Conservation (phyloP, 2,888 invertebrate species). For the Macrostomum cliftonense region DNA sequence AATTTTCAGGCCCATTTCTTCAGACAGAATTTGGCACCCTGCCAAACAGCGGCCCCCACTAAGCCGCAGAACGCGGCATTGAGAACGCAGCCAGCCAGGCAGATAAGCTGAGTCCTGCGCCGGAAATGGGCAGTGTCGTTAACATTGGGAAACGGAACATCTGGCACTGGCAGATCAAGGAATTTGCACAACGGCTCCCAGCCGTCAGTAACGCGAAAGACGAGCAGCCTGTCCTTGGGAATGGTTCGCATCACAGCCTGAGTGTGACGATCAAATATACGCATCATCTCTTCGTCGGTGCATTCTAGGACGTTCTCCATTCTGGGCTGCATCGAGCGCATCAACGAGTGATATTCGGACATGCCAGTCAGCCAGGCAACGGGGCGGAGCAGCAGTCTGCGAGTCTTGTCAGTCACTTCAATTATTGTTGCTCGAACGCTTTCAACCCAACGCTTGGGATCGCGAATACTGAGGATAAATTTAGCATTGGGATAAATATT, state of each 20-base stretch:
- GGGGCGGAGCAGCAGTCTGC: too few relatives aligned
- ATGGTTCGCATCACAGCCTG: conserved; percentile 4
- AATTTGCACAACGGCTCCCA: conserved; percentile 10
- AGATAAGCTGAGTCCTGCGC: too few relatives aligned
- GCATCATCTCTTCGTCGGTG: conserved; percentile 2
- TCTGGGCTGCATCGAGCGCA: too few relatives aligned
- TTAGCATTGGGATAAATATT: conserved; percentile 11
- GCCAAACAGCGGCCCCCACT: too few relatives aligned
- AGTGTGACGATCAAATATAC: conserved; percentile 2
- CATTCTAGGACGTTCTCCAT: too few relatives aligned
- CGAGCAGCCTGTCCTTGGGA: conserved; percentile 2
- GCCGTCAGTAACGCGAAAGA: conserved; percentile 7
- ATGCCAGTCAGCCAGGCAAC: too few relatives aligned
- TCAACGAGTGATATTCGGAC: too few relatives aligned
- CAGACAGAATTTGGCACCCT: too few relatives aligned
- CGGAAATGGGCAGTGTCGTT: conserved; percentile 5
- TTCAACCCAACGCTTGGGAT: conserved; percentile 3
- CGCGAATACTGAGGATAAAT: conserved; percentile 6
- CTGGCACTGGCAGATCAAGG: conserved; percentile 3
- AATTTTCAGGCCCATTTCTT: too few relatives aligned
- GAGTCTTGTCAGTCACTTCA: too few relatives aligned
- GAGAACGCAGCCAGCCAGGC: too few relatives aligned
- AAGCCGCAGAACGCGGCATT: too few relatives aligned
- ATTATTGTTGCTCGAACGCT: conserved; percentile 4
- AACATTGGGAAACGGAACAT: conserved; percentile 5